Base-by-base conservation (phyloP, 2,888 invertebrate genomes). In the Conomelus anceps region DNA sequence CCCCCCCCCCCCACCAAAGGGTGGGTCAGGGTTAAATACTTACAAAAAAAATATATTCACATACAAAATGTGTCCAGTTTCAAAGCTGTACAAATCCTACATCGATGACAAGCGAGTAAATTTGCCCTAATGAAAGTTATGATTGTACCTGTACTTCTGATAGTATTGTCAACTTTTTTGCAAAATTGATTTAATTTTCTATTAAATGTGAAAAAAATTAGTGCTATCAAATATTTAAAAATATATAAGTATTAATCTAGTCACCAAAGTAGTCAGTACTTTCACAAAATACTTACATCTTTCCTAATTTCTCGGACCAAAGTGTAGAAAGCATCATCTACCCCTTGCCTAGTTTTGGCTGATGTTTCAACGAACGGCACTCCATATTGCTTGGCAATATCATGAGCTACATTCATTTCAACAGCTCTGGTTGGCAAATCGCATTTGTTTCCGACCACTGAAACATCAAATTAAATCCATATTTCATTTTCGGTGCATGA, bases 371-470 rank as follows among this genome's bases (percentile, higher is more conserved):
- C 94, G 91, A 95, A 95, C 6, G 95, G 95, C 92, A 95, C 95
- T 90, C 94, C 94, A 92, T 94, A 95, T 91, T 94, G 94, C 91
- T 94, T 94, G 6, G 95, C 95, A 89, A 95, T 93, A 91, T 94
- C 94, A 90, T 93, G 93, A 22, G 94, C 95, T 89, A 94, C 94
- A 90, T 93, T 93, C 92, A 94, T 94, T 91, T 95, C 95, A 85
- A 95, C 95, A 24, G 94, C 94, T 90, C 95, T 93, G n/a, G 94
- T 93, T 22, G 95, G 94, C 91, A 95, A 93, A 92, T 95, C 95
- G 92, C 95, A 95, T 92, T 95, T 95, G 93, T 95, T 95, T 87
- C 95, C 95, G 86, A 96, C 95, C 94, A 96, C 96, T 94, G 92
- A 88, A 91, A 90, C 88, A 29, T 86, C 22, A 11, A 24, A 86